Base-by-base conservation (phyloP, 2,888 invertebrate genomes). In the Yponomeuta cagnagella region DNA sequence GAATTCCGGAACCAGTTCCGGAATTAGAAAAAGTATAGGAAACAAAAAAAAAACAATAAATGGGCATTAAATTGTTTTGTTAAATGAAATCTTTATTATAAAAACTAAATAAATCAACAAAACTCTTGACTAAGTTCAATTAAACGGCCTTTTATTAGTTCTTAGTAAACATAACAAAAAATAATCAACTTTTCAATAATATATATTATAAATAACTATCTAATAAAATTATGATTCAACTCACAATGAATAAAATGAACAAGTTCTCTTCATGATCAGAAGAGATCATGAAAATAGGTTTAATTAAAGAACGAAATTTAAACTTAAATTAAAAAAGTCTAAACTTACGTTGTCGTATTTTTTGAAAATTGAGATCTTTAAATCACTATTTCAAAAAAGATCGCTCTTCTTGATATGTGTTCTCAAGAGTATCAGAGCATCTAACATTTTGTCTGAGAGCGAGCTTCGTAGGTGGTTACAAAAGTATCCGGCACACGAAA, bases 361-460 rank as follows among this genome's bases (percentile, higher is more conserved):
- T 23, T 23, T 23, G 23, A 0, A 23, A 23, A 23, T 23, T 23
- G 23, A 23, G 23, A 23, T 23, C 23, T 23, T 23, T 63, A 63
- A 63, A 63, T 23, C 30, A 63, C 23, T 63, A 2, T 63, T 63
- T 63, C n/a, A 63, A 63, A 63, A 63, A 30, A 63, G 30, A 1
- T 63, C n/a, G n/a, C 1, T 63, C n/a, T 30, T 63, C 64, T 63
- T 63, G 64, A 63, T 63, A 63, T 63, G 64, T 63, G 64, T 63
- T 73, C 70, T 72, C 69, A 72, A 63, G 71, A 72, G 63, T 43
- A 68, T 43, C 23, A 68, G 68, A 43, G 68, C 68, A 43, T 68
- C 68, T 43, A 68, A 68, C 68, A 23, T 23, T 23, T 23, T 23
- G 23, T 23, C 0, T 23, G 23, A 23, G 23, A 23, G 23, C 23